phyloP scores from a whole-genome alignment of 2,888 invertebrate species.

The Lycaena phlaeas region DNA sequence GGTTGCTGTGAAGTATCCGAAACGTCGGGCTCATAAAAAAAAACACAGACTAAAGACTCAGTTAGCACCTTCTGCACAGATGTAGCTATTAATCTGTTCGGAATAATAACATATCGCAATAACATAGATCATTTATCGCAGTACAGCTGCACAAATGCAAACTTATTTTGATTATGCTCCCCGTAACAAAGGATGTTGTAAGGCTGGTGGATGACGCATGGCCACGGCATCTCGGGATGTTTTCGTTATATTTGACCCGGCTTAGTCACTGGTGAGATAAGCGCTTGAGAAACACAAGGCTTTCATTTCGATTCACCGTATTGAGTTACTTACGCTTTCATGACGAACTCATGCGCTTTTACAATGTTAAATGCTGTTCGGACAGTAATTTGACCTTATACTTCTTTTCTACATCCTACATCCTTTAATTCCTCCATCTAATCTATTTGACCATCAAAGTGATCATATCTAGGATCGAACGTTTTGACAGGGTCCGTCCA shows the following conservation, averaged over 20 bases:
- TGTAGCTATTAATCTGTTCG: conserved; percentile 1
- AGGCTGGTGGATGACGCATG: conserved; percentile 22
- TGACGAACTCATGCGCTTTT: neutral
- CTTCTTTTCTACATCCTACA: too few relatives aligned
- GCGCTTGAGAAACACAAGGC: conserved; percentile 12
- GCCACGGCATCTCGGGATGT: conserved; percentile 21
- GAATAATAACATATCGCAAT: neutral
- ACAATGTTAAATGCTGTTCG: neutral
- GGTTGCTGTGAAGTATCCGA: too few relatives aligned
- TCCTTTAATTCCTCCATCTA: too few relatives aligned
- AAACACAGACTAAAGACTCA: too few relatives aligned
- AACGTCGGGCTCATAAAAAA: too few relatives aligned
- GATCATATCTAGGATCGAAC: too few relatives aligned
- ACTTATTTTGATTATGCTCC: conserved; percentile 18
- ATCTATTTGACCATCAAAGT: too few relatives aligned
- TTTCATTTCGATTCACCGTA: conserved; percentile 12
- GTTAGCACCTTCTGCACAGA: too few relatives aligned
- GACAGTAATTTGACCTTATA: too few relatives aligned
- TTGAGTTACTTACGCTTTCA: conserved; percentile 7
- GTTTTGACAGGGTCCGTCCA: too few relatives aligned
- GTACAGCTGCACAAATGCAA: conserved; percentile 10
- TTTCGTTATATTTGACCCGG: conserved; percentile 23
- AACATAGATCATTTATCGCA: conserved; percentile 1
- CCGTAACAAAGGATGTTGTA: conserved; percentile 25
- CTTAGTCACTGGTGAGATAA: conserved; percentile 25